Conservation (phyloP, 2,797 vertebrate species). For the Chiloscyllium punctatum region DNA sequence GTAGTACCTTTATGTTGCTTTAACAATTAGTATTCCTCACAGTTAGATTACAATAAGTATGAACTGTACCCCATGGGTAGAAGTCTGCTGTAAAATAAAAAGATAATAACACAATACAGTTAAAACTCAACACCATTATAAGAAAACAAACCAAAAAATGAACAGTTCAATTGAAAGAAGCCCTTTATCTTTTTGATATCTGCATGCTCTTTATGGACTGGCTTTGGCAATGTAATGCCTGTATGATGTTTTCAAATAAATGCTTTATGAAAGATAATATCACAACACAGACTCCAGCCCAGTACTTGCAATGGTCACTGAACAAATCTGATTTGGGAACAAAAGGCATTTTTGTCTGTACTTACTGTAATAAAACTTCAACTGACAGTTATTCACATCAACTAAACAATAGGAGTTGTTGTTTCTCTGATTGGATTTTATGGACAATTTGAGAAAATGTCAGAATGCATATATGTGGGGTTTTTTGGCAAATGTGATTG, state of each 20-base stretch:
- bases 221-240: slow-evolving; percentile 75
- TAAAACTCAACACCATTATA: slow-evolving; percentile 54
- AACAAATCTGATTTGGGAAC: not conserved
- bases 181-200: slow-evolving; percentile 67
- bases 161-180: slow-evolving; percentile 46
- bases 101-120: slow-evolving; percentile 63
- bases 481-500: not conserved
- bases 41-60: slow-evolving; percentile 57
- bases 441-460: not conserved
- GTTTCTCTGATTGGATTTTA: not conserved
- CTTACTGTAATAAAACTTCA: not conserved
- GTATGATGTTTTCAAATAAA: slow-evolving; percentile 78
- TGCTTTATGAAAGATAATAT: slow-evolving; percentile 60
- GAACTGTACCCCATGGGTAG: slow-evolving; percentile 73
- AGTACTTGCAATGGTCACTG: not conserved
- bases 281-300: not conserved
- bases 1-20: slow-evolving; percentile 56
- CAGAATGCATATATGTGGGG: not conserved
- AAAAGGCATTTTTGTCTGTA: not conserved
- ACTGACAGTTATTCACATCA: not conserved
- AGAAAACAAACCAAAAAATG: slow-evolving; percentile 60
- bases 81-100: slow-evolving; percentile 59
- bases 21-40: slow-evolving; percentile 56
- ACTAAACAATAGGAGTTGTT: not conserved
- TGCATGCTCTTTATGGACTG: slow-evolving; percentile 74